Evolutionary conservation across 1,140 invertebrate species (phyloP).

Genomic region (Idris sp.): DNA sequence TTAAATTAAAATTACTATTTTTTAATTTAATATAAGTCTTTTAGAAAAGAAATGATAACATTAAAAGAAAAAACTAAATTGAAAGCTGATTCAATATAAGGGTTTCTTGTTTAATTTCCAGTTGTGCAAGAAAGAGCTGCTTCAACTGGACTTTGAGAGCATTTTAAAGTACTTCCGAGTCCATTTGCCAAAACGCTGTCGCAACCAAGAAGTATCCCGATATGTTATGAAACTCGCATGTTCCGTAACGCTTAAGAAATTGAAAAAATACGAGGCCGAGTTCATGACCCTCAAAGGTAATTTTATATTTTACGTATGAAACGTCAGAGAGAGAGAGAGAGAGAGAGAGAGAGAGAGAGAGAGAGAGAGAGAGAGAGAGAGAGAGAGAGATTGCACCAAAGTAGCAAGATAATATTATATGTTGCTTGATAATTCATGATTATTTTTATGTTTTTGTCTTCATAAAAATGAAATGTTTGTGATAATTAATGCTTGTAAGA

Average conservation of each 20-base stretch:
- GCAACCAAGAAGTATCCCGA: conserved; percentile 91
- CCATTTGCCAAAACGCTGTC: conserved; percentile 96
- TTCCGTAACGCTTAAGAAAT: conserved; percentile 93
- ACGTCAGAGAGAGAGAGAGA: conserved; percentile 8
- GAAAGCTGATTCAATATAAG: not conserved
- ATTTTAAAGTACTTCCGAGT: conserved; percentile 95
- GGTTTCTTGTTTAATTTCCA: conserved; percentile 68
- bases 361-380: too few species aligned
- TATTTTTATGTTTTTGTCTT: too few species aligned
- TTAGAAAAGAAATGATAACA: too few species aligned
- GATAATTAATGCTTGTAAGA: conserved; percentile 9
- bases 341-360: not conserved
- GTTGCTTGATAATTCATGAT: not conserved
- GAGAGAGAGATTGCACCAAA: too few species aligned
- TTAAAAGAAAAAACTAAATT: not conserved
- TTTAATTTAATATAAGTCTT: too few species aligned
- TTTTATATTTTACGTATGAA: conserved; percentile 76
- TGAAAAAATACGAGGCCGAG: conserved; percentile 97
- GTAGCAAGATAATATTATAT: not conserved
- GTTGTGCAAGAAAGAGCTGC: conserved; percentile 93
- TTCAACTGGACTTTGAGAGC: conserved; percentile 97
- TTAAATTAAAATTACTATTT: conserved; percentile 1
- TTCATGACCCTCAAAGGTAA: conserved; percentile 90
- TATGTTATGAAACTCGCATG: conserved; percentile 94
- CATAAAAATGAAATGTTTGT: too few species aligned